phyloP scores from a whole-genome alignment of 1,140 invertebrate genomes.

The Sminthurinus signatus region DNA sequence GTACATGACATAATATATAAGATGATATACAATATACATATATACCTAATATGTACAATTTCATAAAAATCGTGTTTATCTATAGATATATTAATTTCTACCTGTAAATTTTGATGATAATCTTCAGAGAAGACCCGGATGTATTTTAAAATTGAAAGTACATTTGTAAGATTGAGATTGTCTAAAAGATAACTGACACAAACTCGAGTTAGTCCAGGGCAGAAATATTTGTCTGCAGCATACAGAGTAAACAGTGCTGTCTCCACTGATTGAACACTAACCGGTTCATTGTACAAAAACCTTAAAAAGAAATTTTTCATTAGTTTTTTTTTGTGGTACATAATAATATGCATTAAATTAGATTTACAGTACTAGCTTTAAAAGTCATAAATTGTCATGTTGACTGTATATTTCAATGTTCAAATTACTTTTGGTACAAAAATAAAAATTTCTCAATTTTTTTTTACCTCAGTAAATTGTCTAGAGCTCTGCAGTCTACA shows the following conservation, averaged over 20 bases:
- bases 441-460: too few species aligned
- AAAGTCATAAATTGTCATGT: too few species aligned
- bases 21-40: too few species aligned
- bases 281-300: constrained; percentile 33
- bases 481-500: constrained; percentile 61
- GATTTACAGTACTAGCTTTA: too few species aligned
- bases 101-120: constrained; percentile 36
- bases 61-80: too few species aligned
- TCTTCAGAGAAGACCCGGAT: constrained; percentile 46
- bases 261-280: constrained; percentile 56
- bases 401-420: too few species aligned
- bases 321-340: too few species aligned
- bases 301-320: too few species aligned
- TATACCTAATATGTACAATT: too few species aligned
- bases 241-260: constrained; percentile 59
- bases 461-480: constrained; percentile 56
- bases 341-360: too few species aligned
- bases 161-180: constrained; percentile 48
- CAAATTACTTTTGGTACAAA: too few species aligned
- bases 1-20: neutral
- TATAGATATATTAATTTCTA: neutral
- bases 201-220: constrained; percentile 54
- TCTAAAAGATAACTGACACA: constrained; percentile 56
- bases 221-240: constrained; percentile 61
- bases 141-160: constrained; percentile 50